phyloP scores from a whole-genome alignment of 2,888 invertebrate genomes.

The Nemotelus nigrinus region DNA sequence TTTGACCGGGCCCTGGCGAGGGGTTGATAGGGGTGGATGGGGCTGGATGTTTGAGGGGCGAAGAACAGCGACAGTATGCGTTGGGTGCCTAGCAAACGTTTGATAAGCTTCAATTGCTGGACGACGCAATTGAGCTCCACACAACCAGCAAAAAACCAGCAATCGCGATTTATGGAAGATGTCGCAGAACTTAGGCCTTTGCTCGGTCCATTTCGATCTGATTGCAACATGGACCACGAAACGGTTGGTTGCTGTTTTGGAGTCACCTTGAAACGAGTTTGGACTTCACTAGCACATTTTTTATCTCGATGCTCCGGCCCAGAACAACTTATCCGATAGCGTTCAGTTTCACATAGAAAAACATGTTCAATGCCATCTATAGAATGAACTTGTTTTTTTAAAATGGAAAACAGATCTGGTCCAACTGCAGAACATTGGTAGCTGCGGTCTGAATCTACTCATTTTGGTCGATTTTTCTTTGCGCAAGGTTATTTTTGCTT shows the following conservation, averaged over 20 bases:
- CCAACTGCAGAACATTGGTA: neutral
- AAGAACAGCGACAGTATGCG: too few relatives aligned
- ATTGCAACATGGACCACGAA: too few relatives aligned
- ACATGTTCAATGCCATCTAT: neutral
- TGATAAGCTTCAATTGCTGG: neutral
- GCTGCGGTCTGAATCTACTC: too few relatives aligned
- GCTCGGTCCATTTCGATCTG: too few relatives aligned
- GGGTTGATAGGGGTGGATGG: too few relatives aligned
- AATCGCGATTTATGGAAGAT: too few relatives aligned
- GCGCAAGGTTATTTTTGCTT: too few relatives aligned
- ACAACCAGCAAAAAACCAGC: neutral
- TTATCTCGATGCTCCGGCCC: neutral
- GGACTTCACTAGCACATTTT: neutral
- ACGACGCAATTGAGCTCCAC: neutral
- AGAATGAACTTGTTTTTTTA: neutral
- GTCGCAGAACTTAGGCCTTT: too few relatives aligned
- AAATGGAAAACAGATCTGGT: neutral
- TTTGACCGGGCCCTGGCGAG: too few relatives aligned
- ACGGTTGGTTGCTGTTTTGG: neutral
- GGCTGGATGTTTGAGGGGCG: too few relatives aligned
- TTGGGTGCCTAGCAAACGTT: too few relatives aligned
- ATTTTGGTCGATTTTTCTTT: too few relatives aligned
- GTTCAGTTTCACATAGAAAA: neutral
- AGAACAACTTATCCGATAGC: neutral
- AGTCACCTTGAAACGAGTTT: slow-evolving; percentile 25